Conservation (phyloP, 1,140 invertebrate species). For the Oscheius sp. region DNA sequence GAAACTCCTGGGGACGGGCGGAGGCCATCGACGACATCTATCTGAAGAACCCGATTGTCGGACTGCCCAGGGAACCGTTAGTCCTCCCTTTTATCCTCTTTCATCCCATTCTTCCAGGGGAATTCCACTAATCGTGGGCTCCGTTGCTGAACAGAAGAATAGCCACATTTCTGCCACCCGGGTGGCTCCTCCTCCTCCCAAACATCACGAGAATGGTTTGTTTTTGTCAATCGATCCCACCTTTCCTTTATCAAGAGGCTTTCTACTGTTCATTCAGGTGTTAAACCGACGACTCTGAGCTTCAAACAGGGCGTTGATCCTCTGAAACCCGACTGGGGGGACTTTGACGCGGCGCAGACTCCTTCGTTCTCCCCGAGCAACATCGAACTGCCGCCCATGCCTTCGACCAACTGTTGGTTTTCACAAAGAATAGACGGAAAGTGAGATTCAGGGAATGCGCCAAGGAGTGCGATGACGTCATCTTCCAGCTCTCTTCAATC, state of each 20-base stretch:
- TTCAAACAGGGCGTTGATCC: neutral
- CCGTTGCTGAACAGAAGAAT: no score
- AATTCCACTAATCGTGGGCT: neutral
- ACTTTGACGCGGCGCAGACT: slow-evolving; percentile 8
- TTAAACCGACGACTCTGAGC: neutral
- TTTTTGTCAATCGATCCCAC: no score
- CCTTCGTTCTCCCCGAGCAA: slow-evolving; percentile 3
- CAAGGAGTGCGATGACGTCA: no score
- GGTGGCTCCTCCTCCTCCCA: neutral
- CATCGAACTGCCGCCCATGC: neutral
- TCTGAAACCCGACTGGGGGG: neutral
- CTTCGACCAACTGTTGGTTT: neutral
- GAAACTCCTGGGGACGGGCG: slow-evolving; percentile 36
- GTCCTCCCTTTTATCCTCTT: neutral
- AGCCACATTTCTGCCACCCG: neutral
- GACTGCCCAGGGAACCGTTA: slow-evolving; percentile 17
- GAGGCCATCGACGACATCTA: slow-evolving; percentile 41
- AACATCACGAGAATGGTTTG: neutral
- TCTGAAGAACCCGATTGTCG: slow-evolving; percentile 40
- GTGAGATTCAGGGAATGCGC: no score
- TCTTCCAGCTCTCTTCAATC: no score
- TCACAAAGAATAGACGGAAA: neutral
- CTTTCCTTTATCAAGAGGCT: no score
- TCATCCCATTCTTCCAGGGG: neutral
- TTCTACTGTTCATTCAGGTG: neutral